Evolutionary conservation across 37 sponge, comb jelly and placozoan genomes (phyloP), one percentile per base, ranked within the genome.

Genomic region (Haliclona indistincta): DNA sequence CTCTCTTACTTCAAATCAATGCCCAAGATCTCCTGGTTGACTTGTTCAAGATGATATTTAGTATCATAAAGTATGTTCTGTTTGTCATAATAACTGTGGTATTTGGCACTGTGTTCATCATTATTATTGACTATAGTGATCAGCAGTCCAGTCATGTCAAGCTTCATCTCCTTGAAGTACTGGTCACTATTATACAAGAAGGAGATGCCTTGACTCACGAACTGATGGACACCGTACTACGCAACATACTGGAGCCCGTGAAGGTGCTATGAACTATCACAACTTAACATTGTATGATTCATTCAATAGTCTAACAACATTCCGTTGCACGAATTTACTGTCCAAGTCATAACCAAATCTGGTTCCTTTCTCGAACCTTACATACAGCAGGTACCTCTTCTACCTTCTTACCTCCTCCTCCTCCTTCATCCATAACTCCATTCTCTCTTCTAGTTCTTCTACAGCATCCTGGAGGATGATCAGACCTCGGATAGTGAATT

Each of bases 281-380:
- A n/a, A 35, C 41, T 34, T 8, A 66, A 38, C 41, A 17, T 56
- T 25, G 28, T 7, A 56, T 4, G 3, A 2, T 37, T 23, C 38
- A 37, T 68, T 40, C 66, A 3, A 43, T 49, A 94, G 86, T 47
- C 84, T 2, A 44, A 76, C 15, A 74, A 78, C 25, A 73, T 80
- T 23, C 29, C 80, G 35, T 61, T 71, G 38, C 82, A 90, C 67
- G 66, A 43, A 17, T 78, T 95, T 28, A 85, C 92, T 30, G 71
- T 61, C 54, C 68, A 84, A 32, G 74, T 95, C 15, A 88, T 95
- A 28, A 77, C 70, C 63, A 88, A 78, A 63, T 68, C 86, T 47
- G 77, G 86, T 36, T 42, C 82, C 23, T 70, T 81, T 54, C 38
- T 95, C 56, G 96, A 95, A 42, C 96, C 96, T 0, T 87, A 88